Conservation (phyloP, 2,888 invertebrate genomes). For the Oeneis ivallda region DNA sequence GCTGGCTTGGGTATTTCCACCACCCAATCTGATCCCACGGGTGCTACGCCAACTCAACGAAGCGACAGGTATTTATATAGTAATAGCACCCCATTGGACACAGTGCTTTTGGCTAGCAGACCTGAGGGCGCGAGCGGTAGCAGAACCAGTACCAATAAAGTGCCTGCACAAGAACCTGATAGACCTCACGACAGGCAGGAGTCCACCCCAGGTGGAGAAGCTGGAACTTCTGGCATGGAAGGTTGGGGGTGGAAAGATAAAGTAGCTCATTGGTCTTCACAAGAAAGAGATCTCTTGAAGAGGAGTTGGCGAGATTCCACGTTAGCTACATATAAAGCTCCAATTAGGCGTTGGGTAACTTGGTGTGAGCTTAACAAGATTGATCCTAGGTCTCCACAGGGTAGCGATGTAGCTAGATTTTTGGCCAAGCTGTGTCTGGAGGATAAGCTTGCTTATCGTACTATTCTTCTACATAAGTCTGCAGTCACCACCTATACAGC, state of each 20-base stretch:
- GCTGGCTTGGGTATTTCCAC: slow-evolving; percentile 40
- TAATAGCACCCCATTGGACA: no score
- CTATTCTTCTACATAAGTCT: not conserved
- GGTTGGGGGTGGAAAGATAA: not conserved
- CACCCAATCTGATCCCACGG: slow-evolving; percentile 25
- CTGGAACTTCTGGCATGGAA: not conserved
- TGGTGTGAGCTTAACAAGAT: not conserved
- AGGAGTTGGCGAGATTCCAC: not conserved
- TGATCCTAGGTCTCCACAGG: not conserved
- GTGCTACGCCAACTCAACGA: slow-evolving; percentile 37
- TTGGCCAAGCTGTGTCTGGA: no score
- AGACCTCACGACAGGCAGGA: not conserved
- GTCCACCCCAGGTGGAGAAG: not conserved
- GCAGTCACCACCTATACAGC: not conserved
- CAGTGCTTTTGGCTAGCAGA: slow-evolving; percentile 48
- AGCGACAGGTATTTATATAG: slow-evolving; percentile 40
- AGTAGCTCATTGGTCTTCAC: not conserved
- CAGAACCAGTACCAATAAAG: slow-evolving; percentile 36
- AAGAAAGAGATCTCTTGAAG: not conserved
- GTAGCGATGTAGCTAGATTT: not conserved
- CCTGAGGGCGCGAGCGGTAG: slow-evolving; percentile 42
- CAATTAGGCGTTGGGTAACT: not conserved
- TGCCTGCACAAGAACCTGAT: slow-evolving; percentile 34
- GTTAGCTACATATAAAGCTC: not conserved
- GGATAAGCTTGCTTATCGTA: no score